phyloP scores from a whole-genome alignment of 1,140 invertebrate genomes.

The Ips typographus region DNA sequence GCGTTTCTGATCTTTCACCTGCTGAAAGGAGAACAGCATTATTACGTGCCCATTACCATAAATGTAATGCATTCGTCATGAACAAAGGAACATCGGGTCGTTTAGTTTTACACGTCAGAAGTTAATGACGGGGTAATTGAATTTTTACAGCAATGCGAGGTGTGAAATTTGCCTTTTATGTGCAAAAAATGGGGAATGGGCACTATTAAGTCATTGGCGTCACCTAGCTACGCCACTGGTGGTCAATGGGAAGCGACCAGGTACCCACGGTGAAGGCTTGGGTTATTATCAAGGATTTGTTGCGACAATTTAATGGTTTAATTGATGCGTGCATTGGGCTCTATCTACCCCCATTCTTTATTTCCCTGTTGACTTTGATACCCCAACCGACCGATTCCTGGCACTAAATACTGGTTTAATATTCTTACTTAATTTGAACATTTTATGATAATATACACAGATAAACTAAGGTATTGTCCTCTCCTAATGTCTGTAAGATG shows the following conservation, averaged over 20 bases:
- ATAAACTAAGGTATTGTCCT: no score
- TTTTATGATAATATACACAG: no score
- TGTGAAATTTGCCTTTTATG: slow-evolving; percentile 17
- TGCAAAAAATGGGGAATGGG: not conserved
- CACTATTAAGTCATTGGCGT: no score
- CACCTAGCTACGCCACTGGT: not conserved
- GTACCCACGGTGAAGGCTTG: not conserved
- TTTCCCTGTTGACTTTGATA: no score
- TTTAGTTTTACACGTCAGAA: slow-evolving; percentile 22
- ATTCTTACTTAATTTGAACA: no score
- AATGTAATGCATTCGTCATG: no score
- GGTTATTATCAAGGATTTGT: slow-evolving; percentile 3
- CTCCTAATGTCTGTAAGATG: no score
- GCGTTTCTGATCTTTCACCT: no score
- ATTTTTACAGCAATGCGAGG: slow-evolving; percentile 20
- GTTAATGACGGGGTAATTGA: slow-evolving; percentile 25
- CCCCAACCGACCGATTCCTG: no score
- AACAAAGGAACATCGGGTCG: not conserved
- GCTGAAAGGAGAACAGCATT: no score
- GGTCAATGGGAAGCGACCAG: not conserved
- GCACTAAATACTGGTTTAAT: no score
- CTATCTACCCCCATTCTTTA: not conserved
- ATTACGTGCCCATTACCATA: no score
- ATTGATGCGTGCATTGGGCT: not conserved
- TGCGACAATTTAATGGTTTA: slow-evolving; percentile 1